Base-by-base conservation (phyloP, 2,113 vertebrate genomes). In the Alethe diademata region DNA sequence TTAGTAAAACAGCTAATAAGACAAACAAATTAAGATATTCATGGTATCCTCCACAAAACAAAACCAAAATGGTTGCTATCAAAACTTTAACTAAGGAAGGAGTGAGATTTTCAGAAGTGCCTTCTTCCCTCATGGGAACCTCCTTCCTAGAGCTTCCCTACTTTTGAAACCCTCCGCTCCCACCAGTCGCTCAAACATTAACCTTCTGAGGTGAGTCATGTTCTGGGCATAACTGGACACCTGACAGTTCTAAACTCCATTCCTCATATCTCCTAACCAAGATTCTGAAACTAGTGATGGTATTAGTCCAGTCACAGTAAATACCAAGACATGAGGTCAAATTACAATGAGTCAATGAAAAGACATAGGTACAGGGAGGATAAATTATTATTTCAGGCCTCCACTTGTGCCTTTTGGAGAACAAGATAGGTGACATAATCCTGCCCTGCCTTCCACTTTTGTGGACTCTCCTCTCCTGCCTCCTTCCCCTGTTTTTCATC, bases 111-210 rank as follows among this genome's bases (percentile, higher is more conserved):
- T 88, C 22, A 53, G 11, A 54, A 82, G 6, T 50, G 11, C 12
- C 4, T 73, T 83, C 11, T 3, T 61, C 8, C 7, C 2, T 26
- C 13, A 16, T 19, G 22, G 13, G 4, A 66, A 2, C 2, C 5
- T 4, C 13, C 7, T 88, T 13, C 15, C 7, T 22, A 50, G 42
- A 45, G 9, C 16, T 82, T 25, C 5, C 19, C 9, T 40, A 7
- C 7, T 24, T 85, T 78, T 71, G 66, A 50, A 81, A 19, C 0
- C 2, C 11, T 26, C 5, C 0, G 0, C 73, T 78, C 26, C 29
- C 20, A 42, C n/a, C 2, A 1, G 8, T 64, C 3, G 5, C 8
- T 71, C 31, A 47, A 33, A 40, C 20, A 2, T 33, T 81, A 61
- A 29, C 12, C 24, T 71, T 64, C 14, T 20, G 14, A 82, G 11